Percentiles rank a stretch among this genome's conserved stretches.
Evolutionary conservation across 2,888 invertebrate species (phyloP).

Genomic region (Geotrupes spiniger): DNA sequence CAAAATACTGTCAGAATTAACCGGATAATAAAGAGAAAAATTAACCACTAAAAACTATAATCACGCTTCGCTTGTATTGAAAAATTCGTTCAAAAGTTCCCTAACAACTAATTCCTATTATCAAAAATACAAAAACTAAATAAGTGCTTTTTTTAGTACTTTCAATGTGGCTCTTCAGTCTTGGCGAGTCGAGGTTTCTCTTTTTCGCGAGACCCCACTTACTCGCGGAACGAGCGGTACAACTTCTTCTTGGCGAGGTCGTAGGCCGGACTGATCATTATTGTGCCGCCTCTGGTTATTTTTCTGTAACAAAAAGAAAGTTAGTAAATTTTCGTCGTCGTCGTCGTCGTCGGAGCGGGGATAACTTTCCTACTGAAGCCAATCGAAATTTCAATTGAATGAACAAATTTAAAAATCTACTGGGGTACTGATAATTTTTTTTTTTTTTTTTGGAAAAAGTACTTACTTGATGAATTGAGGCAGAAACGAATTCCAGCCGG

Average conservation of each 20-base stretch:
- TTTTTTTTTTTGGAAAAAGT: too few relatives aligned
- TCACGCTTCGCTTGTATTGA: slow-evolving; percentile 30
- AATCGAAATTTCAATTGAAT: too few relatives aligned
- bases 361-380: too few relatives aligned
- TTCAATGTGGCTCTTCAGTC: too few relatives aligned
- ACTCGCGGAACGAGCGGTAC: slow-evolving; percentile 57
- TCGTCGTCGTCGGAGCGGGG: background rate
- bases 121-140: too few relatives aligned
- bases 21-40: too few relatives aligned
- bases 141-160: too few relatives aligned
- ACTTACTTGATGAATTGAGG: slow-evolving; percentile 90
- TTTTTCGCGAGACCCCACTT: slow-evolving; percentile 8
- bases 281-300: slow-evolving; percentile 79
- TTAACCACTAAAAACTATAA: slow-evolving; percentile 22
- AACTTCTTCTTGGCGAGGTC: slow-evolving; percentile 87
- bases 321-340: background rate
- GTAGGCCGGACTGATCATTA: slow-evolving; percentile 86
- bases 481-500: slow-evolving; percentile 82
- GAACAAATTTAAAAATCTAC: too few relatives aligned
- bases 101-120: too few relatives aligned
- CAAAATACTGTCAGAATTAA: slow-evolving; percentile 17
- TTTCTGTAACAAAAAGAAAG: slow-evolving; percentile 59
- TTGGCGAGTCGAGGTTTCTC: too few relatives aligned
- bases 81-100: slow-evolving; percentile 17
- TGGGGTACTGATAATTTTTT: too few relatives aligned